phyloP scores from a whole-genome alignment of 2,888 invertebrate species.

The Cheilosia scutellata region DNA sequence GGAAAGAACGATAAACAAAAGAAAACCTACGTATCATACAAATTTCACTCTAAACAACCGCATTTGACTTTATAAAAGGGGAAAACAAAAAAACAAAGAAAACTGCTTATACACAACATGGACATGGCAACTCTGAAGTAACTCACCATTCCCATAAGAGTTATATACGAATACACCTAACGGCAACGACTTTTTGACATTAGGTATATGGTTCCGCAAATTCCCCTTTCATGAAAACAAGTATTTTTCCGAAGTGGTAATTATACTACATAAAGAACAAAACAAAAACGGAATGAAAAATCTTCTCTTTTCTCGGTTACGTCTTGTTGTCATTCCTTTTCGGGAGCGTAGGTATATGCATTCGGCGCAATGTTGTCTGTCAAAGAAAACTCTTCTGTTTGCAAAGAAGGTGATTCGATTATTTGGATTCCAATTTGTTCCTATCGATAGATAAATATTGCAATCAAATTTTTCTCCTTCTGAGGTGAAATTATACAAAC shows the following conservation, averaged over 20 bases:
- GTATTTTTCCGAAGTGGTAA: slow-evolving; percentile 21
- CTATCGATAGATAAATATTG: not conserved
- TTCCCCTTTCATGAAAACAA: slow-evolving; percentile 44
- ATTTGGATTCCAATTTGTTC: too few species aligned
- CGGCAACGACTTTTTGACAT: slow-evolving; percentile 76
- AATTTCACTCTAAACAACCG: slow-evolving; percentile 5
- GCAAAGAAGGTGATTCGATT: too few species aligned
- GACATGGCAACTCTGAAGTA: slow-evolving; percentile 58
- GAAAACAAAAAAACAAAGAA: slow-evolving; percentile 29
- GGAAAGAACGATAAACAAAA: slow-evolving; percentile 20
- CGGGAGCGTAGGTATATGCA: not conserved
- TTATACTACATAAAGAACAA: slow-evolving; percentile 3
- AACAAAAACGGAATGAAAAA: too few species aligned
- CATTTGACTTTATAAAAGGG: slow-evolving; percentile 52
- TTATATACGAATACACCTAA: slow-evolving; percentile 30
- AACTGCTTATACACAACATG: slow-evolving; percentile 14
- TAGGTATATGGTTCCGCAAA: slow-evolving; percentile 70
- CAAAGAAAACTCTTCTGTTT: not conserved
- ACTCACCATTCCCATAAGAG: slow-evolving; percentile 20
- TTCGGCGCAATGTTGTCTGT: not conserved
- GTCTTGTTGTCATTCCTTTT: slow-evolving; percentile 35
- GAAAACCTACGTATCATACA: slow-evolving; percentile 1
- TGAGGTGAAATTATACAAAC: slow-evolving; percentile 58
- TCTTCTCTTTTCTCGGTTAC: slow-evolving; percentile 12
- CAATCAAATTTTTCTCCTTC: not conserved